Percentiles rank a stretch among this genome's conserved stretches.
Conservation (phyloP, 1,140 invertebrate species). For the Nilaparvata lugens region DNA sequence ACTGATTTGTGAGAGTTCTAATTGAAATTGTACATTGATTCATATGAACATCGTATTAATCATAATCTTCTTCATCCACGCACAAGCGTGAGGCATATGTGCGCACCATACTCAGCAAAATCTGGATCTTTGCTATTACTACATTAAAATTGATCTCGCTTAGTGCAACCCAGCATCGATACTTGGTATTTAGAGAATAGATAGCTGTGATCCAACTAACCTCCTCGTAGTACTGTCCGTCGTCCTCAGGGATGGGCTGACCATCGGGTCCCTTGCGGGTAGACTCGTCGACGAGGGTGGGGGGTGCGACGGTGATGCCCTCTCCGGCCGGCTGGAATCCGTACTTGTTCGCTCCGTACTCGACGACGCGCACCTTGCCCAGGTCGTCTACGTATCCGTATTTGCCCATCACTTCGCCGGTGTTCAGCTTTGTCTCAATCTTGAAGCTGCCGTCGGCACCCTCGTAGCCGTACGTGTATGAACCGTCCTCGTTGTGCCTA, state of each 20-base stretch:
- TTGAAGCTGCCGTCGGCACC: constrained; percentile 76
- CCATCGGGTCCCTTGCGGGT: constrained; percentile 16
- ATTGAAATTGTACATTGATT: too few relatives aligned
- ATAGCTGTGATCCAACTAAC: too few relatives aligned
- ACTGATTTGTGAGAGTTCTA: too few relatives aligned
- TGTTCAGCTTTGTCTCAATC: constrained; percentile 70
- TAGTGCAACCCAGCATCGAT: too few relatives aligned
- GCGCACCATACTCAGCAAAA: too few relatives aligned
- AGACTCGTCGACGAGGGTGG: constrained; percentile 61
- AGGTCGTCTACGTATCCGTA: constrained; percentile 79
- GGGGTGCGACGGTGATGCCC: constrained; percentile 71
- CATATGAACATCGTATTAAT: too few relatives aligned
- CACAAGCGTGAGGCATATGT: too few relatives aligned
- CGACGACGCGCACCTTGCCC: constrained; percentile 70
- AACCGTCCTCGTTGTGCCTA: constrained; percentile 76
- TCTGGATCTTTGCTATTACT: too few relatives aligned
- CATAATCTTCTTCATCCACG: too few relatives aligned
- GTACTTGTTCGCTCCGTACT: constrained; percentile 79
- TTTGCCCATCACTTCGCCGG: constrained; percentile 72
- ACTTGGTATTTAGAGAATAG: too few relatives aligned
- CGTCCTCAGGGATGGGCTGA: constrained; percentile 14
- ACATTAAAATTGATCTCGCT: too few relatives aligned
- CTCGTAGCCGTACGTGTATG: constrained; percentile 80
- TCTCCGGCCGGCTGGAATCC: constrained; percentile 81
- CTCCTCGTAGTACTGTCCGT: constrained; percentile 34